A percentile compares a stretch with the other conserved stretches of the same genome.
phyloP scores from a whole-genome alignment of 1,140 invertebrate genomes.

The Augochlora pura region DNA sequence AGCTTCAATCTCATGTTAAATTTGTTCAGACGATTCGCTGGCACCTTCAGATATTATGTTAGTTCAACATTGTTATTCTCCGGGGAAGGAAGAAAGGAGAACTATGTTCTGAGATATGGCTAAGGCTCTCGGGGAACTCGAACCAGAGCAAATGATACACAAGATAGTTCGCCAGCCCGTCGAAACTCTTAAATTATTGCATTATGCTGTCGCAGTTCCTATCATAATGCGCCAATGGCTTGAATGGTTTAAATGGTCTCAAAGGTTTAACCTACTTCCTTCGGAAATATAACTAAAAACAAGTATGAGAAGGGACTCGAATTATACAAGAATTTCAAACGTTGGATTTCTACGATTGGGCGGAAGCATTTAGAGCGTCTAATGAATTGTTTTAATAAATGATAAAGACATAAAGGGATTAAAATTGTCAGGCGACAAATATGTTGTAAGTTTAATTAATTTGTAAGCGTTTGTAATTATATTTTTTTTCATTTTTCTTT shows the following conservation, averaged over 20 bases:
- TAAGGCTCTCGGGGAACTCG: background rate
- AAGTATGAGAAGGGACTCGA: too few relatives aligned
- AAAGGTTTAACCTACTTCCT: too few relatives aligned
- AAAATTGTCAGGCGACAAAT: too few relatives aligned
- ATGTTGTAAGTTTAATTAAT: too few relatives aligned
- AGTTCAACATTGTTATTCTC: background rate
- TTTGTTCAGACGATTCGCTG: background rate
- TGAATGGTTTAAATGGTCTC: background rate
- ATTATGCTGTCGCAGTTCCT: background rate
- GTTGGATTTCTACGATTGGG: too few relatives aligned
- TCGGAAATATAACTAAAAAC: too few relatives aligned
- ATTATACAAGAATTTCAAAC: too few relatives aligned
- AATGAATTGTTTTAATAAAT: too few relatives aligned
- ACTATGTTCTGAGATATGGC: background rate
- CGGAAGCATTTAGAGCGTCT: too few relatives aligned
- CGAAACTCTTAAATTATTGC: background rate
- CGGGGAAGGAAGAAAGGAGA: background rate
- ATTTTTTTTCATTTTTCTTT: too few relatives aligned
- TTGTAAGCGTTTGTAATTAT: too few relatives aligned
- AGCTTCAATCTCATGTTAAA: background rate
- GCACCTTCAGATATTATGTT: background rate
- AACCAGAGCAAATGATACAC: background rate
- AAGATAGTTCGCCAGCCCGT: background rate
- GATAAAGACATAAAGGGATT: too few relatives aligned
- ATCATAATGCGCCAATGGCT: background rate